phyloP scores from a whole-genome alignment of 2,113 vertebrate species.

The Lagopus leucura region DNA sequence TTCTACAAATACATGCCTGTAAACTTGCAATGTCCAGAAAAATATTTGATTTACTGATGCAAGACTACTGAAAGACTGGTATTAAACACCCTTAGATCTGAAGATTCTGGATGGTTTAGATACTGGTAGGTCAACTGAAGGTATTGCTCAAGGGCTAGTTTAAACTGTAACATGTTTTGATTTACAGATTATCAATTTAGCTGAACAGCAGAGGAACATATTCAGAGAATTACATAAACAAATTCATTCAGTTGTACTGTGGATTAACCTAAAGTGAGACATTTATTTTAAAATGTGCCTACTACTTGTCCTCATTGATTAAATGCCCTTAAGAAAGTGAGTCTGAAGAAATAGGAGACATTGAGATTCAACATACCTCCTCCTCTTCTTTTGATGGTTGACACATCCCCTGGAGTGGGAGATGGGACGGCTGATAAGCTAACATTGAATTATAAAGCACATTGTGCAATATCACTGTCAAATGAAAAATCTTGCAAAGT shows the following conservation, averaged over 20 bases:
- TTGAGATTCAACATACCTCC: slow-evolving; percentile 81
- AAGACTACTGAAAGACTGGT: slow-evolving; percentile 27
- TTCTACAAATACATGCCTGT: not conserved
- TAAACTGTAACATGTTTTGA: slow-evolving; percentile 78
- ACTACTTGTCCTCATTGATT: slow-evolving; percentile 85
- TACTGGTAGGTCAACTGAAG: slow-evolving; percentile 69
- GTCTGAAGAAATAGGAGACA: slow-evolving; percentile 81
- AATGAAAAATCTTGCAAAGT: slow-evolving; percentile 82
- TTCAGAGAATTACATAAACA: slow-evolving; percentile 77
- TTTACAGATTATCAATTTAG: slow-evolving; percentile 81
- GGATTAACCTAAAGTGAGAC: slow-evolving; percentile 84
- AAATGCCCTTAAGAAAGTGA: slow-evolving; percentile 86
- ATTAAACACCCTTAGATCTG: slow-evolving; percentile 69
- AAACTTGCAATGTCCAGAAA: not conserved
- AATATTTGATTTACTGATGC: not conserved
- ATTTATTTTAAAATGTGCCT: slow-evolving; percentile 88
- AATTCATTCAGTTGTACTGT: slow-evolving; percentile 76
- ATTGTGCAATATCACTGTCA: slow-evolving; percentile 79
- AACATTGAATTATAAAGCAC: slow-evolving; percentile 86
- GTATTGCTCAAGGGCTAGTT: slow-evolving; percentile 65
- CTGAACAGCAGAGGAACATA: slow-evolving; percentile 73
- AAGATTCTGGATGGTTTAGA: slow-evolving; percentile 68
- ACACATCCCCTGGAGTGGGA: slow-evolving; percentile 82
- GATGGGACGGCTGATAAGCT: slow-evolving; percentile 84
- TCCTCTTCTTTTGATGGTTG: slow-evolving; percentile 81